Evolutionary conservation across 2,888 invertebrate genomes (phyloP).

Genomic region (Campoletis raptor): DNA sequence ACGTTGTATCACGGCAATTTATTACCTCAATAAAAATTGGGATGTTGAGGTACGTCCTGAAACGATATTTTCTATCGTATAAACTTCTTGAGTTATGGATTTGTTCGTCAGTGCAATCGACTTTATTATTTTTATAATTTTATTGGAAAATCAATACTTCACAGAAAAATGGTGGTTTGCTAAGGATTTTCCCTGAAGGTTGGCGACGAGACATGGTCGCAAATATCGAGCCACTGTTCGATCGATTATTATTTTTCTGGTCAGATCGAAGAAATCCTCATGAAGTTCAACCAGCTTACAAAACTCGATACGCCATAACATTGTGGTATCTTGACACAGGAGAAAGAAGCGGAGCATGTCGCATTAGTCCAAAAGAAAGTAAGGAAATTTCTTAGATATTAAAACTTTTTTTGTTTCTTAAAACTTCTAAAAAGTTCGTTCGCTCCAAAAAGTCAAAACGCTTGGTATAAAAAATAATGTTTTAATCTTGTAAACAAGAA

Average conservation of each 20-base stretch:
- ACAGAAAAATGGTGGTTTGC: constrained; percentile 91
- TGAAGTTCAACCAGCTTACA: constrained; percentile 97
- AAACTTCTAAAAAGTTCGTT: no score
- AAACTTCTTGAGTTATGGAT: not conserved
- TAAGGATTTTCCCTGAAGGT: constrained; percentile 97
- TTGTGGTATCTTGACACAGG: constrained; percentile 96
- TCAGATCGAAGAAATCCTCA: constrained; percentile 98
- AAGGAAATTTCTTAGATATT: constrained; percentile 72
- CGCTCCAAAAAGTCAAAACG: no score
- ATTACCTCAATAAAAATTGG: constrained; percentile 98
- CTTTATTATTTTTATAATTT: not conserved
- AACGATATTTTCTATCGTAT: not conserved
- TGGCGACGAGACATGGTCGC: constrained; percentile 88
- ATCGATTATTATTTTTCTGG: constrained; percentile 98
- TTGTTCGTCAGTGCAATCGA: not conserved
- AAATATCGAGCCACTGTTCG: constrained; percentile 96
- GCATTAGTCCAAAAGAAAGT: constrained; percentile 87
- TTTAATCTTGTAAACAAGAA: no score
- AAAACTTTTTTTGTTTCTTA: no score
- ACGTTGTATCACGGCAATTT: constrained; percentile 98
- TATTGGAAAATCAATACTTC: not conserved
- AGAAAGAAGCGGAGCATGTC: constrained; percentile 91
- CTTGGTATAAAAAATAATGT: no score
- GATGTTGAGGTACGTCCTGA: constrained; percentile 88
- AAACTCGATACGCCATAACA: constrained; percentile 96